Percentiles rank a stretch among this genome's conserved stretches.
phyloP scores from a whole-genome alignment of 2,888 invertebrate species.

The Drosophila anomelani region DNA sequence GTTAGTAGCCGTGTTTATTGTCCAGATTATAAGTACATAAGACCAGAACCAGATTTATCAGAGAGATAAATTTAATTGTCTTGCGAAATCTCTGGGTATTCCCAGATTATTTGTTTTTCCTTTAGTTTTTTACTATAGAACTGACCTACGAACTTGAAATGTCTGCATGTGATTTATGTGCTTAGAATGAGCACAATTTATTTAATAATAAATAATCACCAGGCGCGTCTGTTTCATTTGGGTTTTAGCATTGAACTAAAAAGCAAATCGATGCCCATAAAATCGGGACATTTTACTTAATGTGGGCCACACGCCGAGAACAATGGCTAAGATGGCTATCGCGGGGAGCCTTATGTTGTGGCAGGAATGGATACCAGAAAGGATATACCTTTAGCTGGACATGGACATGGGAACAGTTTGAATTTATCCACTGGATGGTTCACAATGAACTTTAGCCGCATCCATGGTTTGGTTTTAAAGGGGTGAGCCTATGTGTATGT shows the following conservation, averaged over 20 bases:
- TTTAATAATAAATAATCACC: neutral
- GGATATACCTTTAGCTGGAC: neutral
- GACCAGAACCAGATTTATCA: slow-evolving; percentile 1
- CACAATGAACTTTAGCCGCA: slow-evolving; percentile 60
- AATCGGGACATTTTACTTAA: slow-evolving; percentile 10
- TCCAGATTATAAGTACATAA: slow-evolving; percentile 1
- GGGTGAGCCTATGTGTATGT: slow-evolving; percentile 35
- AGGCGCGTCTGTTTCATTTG: slow-evolving; percentile 10
- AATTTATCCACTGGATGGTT: slow-evolving; percentile 22
- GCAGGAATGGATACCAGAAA: neutral
- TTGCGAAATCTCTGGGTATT: slow-evolving; percentile 2
- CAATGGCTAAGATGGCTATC: slow-evolving; percentile 61
- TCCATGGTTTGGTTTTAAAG: slow-evolving; percentile 46
- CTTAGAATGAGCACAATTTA: neutral
- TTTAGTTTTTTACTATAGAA: neutral
- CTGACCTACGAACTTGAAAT: slow-evolving; percentile 20
- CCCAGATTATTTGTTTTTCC: neutral
- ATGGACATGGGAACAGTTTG: slow-evolving; percentile 27
- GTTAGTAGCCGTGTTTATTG: slow-evolving; percentile 18
- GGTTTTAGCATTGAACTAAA: slow-evolving; percentile 35
- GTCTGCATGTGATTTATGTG: slow-evolving; percentile 13
- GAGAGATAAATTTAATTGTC: slow-evolving; percentile 1
- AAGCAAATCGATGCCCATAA: slow-evolving; percentile 4
- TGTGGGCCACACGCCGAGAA: slow-evolving; percentile 29
- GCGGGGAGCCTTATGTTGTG: slow-evolving; percentile 35